Evolutionary conservation across 2,888 invertebrate species (phyloP), one percentile per base, ranked within the genome.

Genomic region (Lacanobia oleracea): DNA sequence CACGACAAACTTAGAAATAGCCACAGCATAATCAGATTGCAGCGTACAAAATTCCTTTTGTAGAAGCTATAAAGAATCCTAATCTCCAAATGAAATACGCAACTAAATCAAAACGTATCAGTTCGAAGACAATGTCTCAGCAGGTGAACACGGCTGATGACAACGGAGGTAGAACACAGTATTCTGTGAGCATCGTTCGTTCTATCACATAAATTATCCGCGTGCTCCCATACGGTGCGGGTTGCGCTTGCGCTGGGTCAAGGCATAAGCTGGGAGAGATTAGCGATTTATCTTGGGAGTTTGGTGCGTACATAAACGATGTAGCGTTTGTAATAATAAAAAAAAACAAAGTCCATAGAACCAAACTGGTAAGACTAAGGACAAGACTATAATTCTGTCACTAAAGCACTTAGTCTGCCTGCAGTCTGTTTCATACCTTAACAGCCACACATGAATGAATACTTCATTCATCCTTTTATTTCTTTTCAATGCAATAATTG

Each of bases 141-240:
- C 88, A 87, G 86, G 88, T 88, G 89, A 85, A 88, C 85, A 87
- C 86, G 68, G 78, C 84, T 87, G 90, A 89, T 84, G 89, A 90
- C 90, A 80, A 73, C 73, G 59, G 86, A 86, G 81, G 79, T 83
- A 86, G 87, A 90, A 91, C 89, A 89, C 79, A 85, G 88, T 87
- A 86, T 87, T 89, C 89, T 87, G 86, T 87, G 87, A 88, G 86
- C 89, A 90, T 90, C 88, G 87, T 80, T 86, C 80, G 85, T 81
- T 83, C 81, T 87, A 86, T 84, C 88, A 86, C 84, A 93, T 93
- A 93, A 93, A 93, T 93, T 91, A 91, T 89, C 86, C 85, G 84
- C 84, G 68, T 83, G 87, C 85, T 86, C 88, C 89, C 87, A 90
- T 91, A 89, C 85, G 83, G 88, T 86, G 87, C 86, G 75, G 83